Conservation (phyloP, 1,140 invertebrate species). For the Onthophagus taurus region DNA sequence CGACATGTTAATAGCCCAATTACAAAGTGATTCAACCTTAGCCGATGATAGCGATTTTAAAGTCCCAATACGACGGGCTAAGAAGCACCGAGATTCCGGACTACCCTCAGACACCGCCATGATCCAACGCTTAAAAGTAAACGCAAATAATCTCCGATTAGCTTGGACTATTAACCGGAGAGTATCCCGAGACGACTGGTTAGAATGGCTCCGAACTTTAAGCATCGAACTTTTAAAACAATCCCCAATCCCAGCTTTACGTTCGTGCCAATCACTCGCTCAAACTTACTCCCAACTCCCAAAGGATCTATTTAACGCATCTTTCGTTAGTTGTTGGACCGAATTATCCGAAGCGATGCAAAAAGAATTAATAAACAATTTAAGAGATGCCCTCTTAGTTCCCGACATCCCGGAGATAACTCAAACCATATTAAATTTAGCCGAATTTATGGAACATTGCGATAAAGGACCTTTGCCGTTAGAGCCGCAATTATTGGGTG, state of each 20-base stretch:
- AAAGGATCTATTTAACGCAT: constrained; percentile 94
- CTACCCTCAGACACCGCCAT: constrained; percentile 57
- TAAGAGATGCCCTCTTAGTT: constrained; percentile 83
- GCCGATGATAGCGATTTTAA: constrained; percentile 55
- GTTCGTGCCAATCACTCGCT: constrained; percentile 84
- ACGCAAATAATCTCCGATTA: constrained; percentile 71
- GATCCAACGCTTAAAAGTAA: constrained; percentile 72
- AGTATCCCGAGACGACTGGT: constrained; percentile 96
- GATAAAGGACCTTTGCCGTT: constrained; percentile 92
- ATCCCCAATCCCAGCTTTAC: constrained; percentile 86
- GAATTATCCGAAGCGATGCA: constrained; percentile 78
- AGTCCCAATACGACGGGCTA: constrained; percentile 44
- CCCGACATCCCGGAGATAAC: constrained; percentile 95
- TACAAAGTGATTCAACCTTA: constrained; percentile 57
- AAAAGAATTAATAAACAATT: constrained; percentile 73
- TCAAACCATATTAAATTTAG: constrained; percentile 93
- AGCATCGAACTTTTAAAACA: constrained; percentile 92
- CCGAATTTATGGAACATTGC: constrained; percentile 99
- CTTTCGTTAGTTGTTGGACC: constrained; percentile 98
- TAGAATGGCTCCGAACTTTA: constrained; percentile 89
- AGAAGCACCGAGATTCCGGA: constrained; percentile 48
- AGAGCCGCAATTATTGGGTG: constrained; percentile 70
- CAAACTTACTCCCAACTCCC: constrained; percentile 90
- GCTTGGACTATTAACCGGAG: constrained; percentile 84
- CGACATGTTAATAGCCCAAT: constrained; percentile 60